These are phyloP conservation scores for Umimayanthus kanabou DNA, from an alignment of 92 coral and sea anemone species.

Conservation along the genomic window DNA sequence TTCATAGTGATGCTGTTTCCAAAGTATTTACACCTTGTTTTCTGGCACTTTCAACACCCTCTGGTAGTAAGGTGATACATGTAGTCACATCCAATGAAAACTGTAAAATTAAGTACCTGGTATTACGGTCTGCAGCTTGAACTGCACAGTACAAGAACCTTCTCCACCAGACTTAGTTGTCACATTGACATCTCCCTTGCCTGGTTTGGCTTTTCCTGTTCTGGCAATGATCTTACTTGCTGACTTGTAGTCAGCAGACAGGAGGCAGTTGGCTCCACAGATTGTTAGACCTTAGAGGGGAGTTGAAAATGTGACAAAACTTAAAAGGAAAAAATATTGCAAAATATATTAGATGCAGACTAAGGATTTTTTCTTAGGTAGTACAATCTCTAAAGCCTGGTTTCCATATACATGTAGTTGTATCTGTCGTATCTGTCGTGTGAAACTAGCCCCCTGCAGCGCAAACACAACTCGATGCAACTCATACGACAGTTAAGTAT, in stretches of 20 bases:
- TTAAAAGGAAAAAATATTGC: neutral
- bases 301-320: neutral
- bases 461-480: too few species aligned
- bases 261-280: slow-evolving; percentile 94
- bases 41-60: too few species aligned
- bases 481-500: too few species aligned
- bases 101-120: slow-evolving; percentile 68
- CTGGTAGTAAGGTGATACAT: too few species aligned
- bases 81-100: too few species aligned
- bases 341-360: neutral
- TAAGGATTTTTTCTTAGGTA: too few species aligned
- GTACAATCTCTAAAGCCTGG: too few species aligned
- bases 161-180: slow-evolving; percentile 90
- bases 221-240: slow-evolving; percentile 91
- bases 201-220: slow-evolving; percentile 80
- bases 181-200: slow-evolving; percentile 95
- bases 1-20: too few species aligned
- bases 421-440: too few species aligned
- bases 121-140: slow-evolving; percentile 76
- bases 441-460: too few species aligned
- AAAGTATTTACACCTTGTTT: too few species aligned
- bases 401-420: too few species aligned
- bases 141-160: slow-evolving; percentile 93
- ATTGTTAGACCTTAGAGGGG: slow-evolving; percentile 77
- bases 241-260: slow-evolving; percentile 96